Evolutionary conservation across 1,140 invertebrate species (phyloP), one percentile per base, ranked within the genome.

Genomic region (Muscidifurax raptorellus): DNA sequence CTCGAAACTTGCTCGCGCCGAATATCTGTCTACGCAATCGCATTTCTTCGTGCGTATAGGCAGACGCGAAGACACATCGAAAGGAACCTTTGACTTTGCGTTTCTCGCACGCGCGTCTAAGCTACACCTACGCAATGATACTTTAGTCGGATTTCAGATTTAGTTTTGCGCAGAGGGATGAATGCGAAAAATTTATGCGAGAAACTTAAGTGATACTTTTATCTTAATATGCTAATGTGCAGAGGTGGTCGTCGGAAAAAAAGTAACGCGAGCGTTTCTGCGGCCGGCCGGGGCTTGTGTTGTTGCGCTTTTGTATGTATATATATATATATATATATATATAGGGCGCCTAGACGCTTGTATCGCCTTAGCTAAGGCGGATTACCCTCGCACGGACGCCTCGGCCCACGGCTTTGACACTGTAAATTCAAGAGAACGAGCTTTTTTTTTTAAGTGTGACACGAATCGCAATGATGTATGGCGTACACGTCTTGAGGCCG

Each of bases 151-250:
- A 3, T 40, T 40, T 74, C 32, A 74, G 32, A 74, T 74, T 40
- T 74, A 74, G 22, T 32, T 32, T 10, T 15, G 22, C 15, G 10
- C 27, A 10, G n/a, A n/a, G 5, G 32, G 71, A 74, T 40, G 22
- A 40, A 74, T 74, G 71, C 22, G 71, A 74, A 36, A 30, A 36
- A 30, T 74, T 74, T 74, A 74, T 74, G 40, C 71, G 28, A 28
- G 32, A 3, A 74, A 74, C 32, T 40, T 74, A 74, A 74, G 71
- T 74, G 71, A 74, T 74, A 32, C 32, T 74, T 74, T 74, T 74
- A 74, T 74, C 71, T 74, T 40, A n/a, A n/a, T n/a, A 74, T 74
- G 71, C 6, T 74, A 74, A 74, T 74, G 71, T 9, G 67, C 27
- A 15, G 7, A 15, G 27, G 52, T 22, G 52, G 22, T 3, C 6